Conservation (phyloP, 2,797 vertebrate genomes). For the Austrolebias charrua region DNA sequence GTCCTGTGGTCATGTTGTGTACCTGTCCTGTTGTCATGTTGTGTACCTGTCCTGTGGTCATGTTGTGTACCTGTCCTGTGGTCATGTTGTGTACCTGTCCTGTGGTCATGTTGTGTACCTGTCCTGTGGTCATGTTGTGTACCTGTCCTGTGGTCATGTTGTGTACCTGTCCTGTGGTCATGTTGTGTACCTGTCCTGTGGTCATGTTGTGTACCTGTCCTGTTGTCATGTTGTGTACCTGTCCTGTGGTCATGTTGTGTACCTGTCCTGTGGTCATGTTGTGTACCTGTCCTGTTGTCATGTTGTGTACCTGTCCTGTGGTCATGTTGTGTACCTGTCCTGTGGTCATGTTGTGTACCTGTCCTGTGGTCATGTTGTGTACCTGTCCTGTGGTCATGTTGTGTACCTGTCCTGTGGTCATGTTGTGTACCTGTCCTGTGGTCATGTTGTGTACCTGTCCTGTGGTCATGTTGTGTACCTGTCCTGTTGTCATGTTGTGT, state of each 20-base stretch:
- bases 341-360: background rate
- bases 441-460: background rate
- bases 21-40: background rate
- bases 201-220: background rate
- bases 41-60: too few relatives aligned
- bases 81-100: background rate
- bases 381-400: background rate
- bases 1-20: background rate
- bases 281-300: too few relatives aligned
- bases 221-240: background rate
- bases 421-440: background rate
- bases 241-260: background rate
- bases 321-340: background rate
- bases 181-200: background rate
- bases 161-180: too few relatives aligned
- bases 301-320: background rate
- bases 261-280: background rate
- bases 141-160: background rate
- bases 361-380: background rate
- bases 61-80: background rate
- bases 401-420: too few relatives aligned
- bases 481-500: background rate
- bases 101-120: background rate
- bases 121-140: background rate
- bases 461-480: background rate